Evolutionary conservation across 2,797 vertebrate species (phyloP), one percentile per base, ranked within the genome.

Genomic region (Syncerus caffer): DNA sequence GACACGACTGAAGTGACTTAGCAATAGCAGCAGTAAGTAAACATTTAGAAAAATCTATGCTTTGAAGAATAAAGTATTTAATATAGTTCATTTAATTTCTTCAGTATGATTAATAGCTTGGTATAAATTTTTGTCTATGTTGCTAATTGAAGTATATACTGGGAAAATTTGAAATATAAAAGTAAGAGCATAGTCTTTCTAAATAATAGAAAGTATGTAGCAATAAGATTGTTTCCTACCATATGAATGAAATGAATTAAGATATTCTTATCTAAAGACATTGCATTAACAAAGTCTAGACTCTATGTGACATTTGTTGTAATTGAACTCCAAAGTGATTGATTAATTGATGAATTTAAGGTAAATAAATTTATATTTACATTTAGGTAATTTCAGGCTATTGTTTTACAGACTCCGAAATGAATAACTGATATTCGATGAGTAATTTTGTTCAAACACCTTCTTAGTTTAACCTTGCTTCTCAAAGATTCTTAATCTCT

Each of bases 201-300:
- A 85, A 93, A 38, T 82, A 82, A 91, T 38, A 64, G 3, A 62
- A 83, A 60, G 4, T 80, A 91, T 92, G 16, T 21, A 80, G 19
- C n/a, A 93, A n/a, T 55, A 71, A 4, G 2, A 88, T 14, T 93
- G 47, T n/a, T 64, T 47, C 57, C 57, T 67, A 89, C 78, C 8
- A 92, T 9, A 67, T 86, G 38, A 95, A 85, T 93, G 29, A 92
- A 95, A 90, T 47, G 17, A 95, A 57, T 85, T 89, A 93, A 96
- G 94, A 96, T 76, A 42, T 62, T 90, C 1, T 47, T 50, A 53
- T 51, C 6, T 94, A 58, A 89, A 74, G 57, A 83, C 76, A 76
- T 10, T 64, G 9, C 94, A 67, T 62, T 95, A 88, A 80, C 19
- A 95, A 94, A 86, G 86, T 86, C 21, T 85, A 78, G 15, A 67